Base-by-base conservation (phyloP, 1,140 invertebrate genomes). In the Camponotus vicinus region DNA sequence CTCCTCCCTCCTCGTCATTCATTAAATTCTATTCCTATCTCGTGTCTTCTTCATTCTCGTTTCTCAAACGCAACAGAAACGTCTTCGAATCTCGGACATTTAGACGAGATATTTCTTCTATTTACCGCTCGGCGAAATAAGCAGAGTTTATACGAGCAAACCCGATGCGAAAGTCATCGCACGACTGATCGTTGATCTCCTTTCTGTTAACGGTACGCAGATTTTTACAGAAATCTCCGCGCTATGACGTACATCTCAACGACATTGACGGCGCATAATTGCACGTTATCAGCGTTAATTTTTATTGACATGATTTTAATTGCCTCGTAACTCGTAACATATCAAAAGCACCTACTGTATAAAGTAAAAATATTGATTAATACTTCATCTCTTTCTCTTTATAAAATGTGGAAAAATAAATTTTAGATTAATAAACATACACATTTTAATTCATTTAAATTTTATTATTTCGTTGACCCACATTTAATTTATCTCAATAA, bases 1-100 rank as follows among this genome's bases (percentile, higher is more conserved):
- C 13, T 13, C 21, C 2, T 49, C 21, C 1, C 64, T 40, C 1
- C 52, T 27, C 75, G 1, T 34, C 40, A 42, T 85, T 85, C 84
- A 85, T 84, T 84, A 73, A 84, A 75, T 84, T 84, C 70, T 61
- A 84, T 78, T 85, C 79, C 57, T 27, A 27, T 18, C 37, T 57
- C 73, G 9, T 76, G n/a, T 6, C 21, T 42, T 66, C 63, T 52
- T 77, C 45, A 18, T 15, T 40, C 45, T 37, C 71, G 27, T 76
- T 34, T 8, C 42, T 15, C 13, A 18, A 6, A 27, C 40, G 73
- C 57, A n/a, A 18, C 40, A n/a, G 15, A 40, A 40, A 55, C 42
- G 21, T 11, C 57, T 21, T 42, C 40, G 76, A 78, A 78, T 66
- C 27, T 34, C 11, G 11, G 15, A 18, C 32, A 6, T 34, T 49